Evolutionary conservation across 1,140 invertebrate genomes (phyloP), one percentile per base, ranked within the genome.

Genomic region (Drosophila obscura): DNA sequence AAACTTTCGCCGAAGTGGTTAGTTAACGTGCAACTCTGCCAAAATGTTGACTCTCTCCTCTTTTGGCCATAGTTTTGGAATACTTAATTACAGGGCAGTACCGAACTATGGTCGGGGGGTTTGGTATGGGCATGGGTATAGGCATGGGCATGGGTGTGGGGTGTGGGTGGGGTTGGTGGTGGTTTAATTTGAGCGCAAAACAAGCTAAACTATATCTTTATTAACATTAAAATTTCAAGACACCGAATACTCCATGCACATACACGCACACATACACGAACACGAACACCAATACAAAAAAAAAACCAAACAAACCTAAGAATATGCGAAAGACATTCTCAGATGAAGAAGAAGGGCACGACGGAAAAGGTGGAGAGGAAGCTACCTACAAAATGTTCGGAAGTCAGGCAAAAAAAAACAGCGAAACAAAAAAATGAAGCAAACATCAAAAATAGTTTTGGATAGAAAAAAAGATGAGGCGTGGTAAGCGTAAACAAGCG

Each of bases 381-480:
- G 16, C 19, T 16, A 45, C 16, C 7, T 46, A 41, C 39, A 52
- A 55, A 66, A 74, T 49, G 44, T 15, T 50, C 59, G 44, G 24
- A 67, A 69, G 51, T 35, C 22, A 53, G 43, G 48, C 59, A 58
- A 63, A 73, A 69, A 45, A 57, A 31, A 69, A 57, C 69, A 63
- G 73, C 71, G 28, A 58, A 59, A 48, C 16, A 44, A 53, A 65
- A 74, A 75, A 75, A 75, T 75, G 72, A 75, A 75, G 72, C 72
- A 75, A 59, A 75, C 72, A 55, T 41, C 72, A 64, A 66, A 75
- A 75, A 75, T 75, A 75, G 52, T 56, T 75, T 58, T 49, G 62
- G 60, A 46, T 45, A 53, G 71, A 59, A 43, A 53, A 58, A 19
- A 57, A 53, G 35, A 50, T 15, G 44, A 43, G 49, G 26, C 35